Base-by-base conservation (phyloP, 2,888 invertebrate genomes). In the Drosophila neotestacea region DNA sequence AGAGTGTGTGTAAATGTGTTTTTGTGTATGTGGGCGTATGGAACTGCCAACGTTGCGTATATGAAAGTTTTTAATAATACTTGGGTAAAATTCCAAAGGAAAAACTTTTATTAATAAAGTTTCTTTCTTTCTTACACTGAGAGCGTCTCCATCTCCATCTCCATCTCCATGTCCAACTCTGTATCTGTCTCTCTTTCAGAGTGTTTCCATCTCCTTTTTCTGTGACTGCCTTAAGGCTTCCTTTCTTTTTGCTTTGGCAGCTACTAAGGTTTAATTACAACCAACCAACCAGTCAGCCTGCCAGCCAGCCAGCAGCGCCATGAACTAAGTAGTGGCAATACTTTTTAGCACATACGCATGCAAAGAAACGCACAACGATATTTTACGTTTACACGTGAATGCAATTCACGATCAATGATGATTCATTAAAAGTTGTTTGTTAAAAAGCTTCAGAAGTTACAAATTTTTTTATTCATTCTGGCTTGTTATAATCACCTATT, bases 31-130 rank as follows among this genome's bases (percentile, higher is more conserved):
- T 44, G 48, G 36, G 64, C 50, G 55, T 73, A 51, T 67, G 68
- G 68, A 58, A 70, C 66, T 82, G 79, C 67, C 81, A 76, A 69
- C 79, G 65, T 76, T 88, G 85, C 87, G 70, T 88, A 87, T 79
- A 84, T 81, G 82, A 87, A 85, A 85, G 89, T 85, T 85, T 85
- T 85, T 89, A 89, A 85, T 85, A 89, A 89, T 85, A 84, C 89
- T 84, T 81, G 82, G 79, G 64, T 69, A 73, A 84, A 89, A 89
- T 88, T 77, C 83, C 86, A 85, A 85, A 87, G 85, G 86, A 89
- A 85, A 85, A 89, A 85, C 89, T 89, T 85, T 85, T 85, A 85
- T 85, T 85, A 85, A 85, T 89, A 85, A 85, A 85, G 89, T 89
- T 85, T 85, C 88, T 70, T 89, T 83, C 83, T 89, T 83, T 74